Conservation (phyloP, 2,113 vertebrate species). For the Gallinago media region DNA sequence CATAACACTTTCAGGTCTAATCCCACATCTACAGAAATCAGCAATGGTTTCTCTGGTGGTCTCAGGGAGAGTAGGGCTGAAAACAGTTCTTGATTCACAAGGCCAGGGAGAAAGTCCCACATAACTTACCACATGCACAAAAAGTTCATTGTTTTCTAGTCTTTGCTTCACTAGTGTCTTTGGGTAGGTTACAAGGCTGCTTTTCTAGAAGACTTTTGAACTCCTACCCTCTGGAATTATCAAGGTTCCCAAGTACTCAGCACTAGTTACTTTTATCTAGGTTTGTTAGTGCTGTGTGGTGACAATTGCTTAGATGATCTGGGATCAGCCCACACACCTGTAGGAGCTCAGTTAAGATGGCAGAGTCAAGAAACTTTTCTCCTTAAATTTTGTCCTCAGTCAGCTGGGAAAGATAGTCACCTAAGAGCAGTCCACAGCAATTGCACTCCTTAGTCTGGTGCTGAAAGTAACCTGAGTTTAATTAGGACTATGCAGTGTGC, state of each 20-base stretch:
- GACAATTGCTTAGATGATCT: background rate
- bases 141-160: background rate
- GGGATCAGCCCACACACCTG: background rate
- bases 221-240: background rate
- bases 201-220: background rate
- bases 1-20: background rate
- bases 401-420: background rate
- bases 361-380: background rate
- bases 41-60: background rate
- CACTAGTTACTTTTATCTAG: background rate
- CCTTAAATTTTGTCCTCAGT: background rate
- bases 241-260: background rate
- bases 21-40: background rate
- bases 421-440: background rate
- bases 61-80: background rate
- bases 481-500: rapidly evolving
- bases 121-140: background rate
- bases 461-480: background rate
- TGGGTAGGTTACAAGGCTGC: background rate
- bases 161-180: background rate
- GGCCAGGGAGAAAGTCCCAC: background rate
- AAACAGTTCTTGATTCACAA: background rate
- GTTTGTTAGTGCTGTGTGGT: background rate
- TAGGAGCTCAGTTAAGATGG: background rate
- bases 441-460: background rate